Evolutionary conservation across 2,888 invertebrate genomes (phyloP), one percentile per base, ranked within the genome.

Genomic region (Ectemnius lituratus): DNA sequence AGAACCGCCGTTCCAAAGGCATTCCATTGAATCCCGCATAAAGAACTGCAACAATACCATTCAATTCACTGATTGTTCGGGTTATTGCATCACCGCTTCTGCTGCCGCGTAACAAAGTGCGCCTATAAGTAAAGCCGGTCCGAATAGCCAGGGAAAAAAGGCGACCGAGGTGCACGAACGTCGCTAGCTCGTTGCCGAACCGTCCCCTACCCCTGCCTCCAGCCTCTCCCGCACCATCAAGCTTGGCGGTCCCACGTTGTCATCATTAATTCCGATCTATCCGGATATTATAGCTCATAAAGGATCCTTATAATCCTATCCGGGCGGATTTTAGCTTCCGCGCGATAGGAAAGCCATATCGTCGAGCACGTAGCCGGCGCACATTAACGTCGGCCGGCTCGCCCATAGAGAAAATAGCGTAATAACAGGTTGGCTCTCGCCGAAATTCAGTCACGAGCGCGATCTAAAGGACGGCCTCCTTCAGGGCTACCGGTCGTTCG

Each of bases 201-300:
- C 23, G 3, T 2, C 23, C 2, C 23, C 23, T 3, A 20, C 20
- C 23, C 23, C 23, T 23, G n/a, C 23, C 23, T 2, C 23, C 23
- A 3, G 8, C 37, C 37, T 37, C 8, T 37, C 11, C 6, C 4
- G 2, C 11, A 37, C 37, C 37, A 0, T 5, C 37, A 74, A 75
- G 65, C 68, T 75, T 28, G 46, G 52, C 47, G 11, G 58, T 14
- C 18, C 59, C 62, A 59, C 37, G 37, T 37, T 37, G 37, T 37
- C 37, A 37, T 37, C 37, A 37, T 37, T 37, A 37, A 75, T 74
- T 74, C 62, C 74, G 52, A 62, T 65, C 61, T 75, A 75, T 70
- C 67, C 75, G 74, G 74, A 74, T 76, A 76, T 69, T 76, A 76
- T 74, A 66, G 66, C 75, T 76, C 75, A 69, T 70, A 70, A 52